Percentiles rank a stretch among this genome's conserved stretches.
These are phyloP conservation scores for Osmerus eperlanus DNA, from an alignment of 2,113 vertebrate species.

Conservation along the genomic window DNA sequence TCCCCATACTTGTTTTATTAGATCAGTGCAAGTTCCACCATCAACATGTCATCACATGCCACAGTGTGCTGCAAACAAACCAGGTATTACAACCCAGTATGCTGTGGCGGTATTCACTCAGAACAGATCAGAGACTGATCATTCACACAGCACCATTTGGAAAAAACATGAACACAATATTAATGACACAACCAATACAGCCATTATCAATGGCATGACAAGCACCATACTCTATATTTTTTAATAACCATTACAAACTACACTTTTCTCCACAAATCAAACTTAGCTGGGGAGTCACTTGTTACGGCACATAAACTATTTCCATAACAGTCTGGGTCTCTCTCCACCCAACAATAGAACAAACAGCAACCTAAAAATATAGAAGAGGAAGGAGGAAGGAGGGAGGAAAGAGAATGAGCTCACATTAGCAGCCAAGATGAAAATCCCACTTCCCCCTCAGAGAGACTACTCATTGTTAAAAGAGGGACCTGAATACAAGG, in stretches of 20 bases:
- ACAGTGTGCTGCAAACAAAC: background rate
- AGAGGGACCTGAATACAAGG: slow-evolving; percentile 9
- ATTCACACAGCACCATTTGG: background rate
- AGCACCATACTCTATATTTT: background rate
- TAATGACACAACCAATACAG: background rate
- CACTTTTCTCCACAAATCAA: background rate
- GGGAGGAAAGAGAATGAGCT: slow-evolving; percentile 29
- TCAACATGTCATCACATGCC: slow-evolving; percentile 24
- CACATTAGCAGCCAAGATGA: slow-evolving; percentile 12
- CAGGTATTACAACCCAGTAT: background rate
- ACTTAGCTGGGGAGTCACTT: slow-evolving; percentile 2
- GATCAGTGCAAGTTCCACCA: slow-evolving; percentile 15
- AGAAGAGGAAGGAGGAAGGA: slow-evolving; percentile 1
- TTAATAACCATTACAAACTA: background rate
- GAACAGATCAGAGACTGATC: background rate
- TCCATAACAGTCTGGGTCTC: slow-evolving; percentile 9
- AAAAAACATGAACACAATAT: background rate
- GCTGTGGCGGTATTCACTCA: background rate
- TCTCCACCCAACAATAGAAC: slow-evolving; percentile 34
- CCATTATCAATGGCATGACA: no score
- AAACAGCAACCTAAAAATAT: slow-evolving; percentile 39
- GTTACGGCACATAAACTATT: slow-evolving; percentile 2
- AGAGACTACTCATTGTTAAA: slow-evolving; percentile 31
- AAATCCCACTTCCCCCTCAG: slow-evolving; percentile 29
- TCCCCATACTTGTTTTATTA: slow-evolving; percentile 24